Conservation (phyloP, 2,113 vertebrate genomes). For the Piaya cayana region DNA sequence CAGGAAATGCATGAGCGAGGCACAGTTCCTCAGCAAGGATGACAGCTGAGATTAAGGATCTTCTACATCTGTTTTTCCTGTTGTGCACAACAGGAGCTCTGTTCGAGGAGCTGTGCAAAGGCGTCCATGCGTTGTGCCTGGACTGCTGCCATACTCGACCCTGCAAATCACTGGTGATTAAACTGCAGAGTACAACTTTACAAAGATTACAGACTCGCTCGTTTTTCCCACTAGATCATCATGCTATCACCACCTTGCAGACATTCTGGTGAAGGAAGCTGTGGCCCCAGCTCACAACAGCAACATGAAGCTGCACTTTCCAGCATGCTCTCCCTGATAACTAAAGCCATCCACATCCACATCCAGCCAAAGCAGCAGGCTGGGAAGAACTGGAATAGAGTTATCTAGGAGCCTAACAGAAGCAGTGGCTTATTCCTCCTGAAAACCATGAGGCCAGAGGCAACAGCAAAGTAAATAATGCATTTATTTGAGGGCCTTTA, state of each 20-base stretch:
- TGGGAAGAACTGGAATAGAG: neutral
- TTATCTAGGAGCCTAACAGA: neutral
- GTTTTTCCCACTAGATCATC: accelerated
- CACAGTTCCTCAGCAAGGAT: neutral
- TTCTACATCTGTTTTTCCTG: neutral
- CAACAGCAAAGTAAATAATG: neutral
- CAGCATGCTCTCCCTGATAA: neutral
- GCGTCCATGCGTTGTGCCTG: accelerated
- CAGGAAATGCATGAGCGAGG: accelerated
- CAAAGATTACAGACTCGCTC: neutral
- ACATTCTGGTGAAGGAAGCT: neutral
- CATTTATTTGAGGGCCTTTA: too few relatives aligned
- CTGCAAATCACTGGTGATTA: neutral
- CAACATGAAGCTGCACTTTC: accelerated
- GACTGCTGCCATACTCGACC: neutral
- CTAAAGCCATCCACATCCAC: neutral
- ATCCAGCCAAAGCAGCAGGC: neutral
- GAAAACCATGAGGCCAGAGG: neutral
- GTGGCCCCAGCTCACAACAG: neutral
- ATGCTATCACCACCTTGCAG: neutral
- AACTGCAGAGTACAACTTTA: neutral
- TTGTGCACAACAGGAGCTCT: neutral
- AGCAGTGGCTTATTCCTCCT: neutral
- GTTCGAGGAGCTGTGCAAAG: accelerated
- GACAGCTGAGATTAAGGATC: neutral